Conservation (phyloP, 2,888 invertebrate genomes). For the Drosophila demipolita region DNA sequence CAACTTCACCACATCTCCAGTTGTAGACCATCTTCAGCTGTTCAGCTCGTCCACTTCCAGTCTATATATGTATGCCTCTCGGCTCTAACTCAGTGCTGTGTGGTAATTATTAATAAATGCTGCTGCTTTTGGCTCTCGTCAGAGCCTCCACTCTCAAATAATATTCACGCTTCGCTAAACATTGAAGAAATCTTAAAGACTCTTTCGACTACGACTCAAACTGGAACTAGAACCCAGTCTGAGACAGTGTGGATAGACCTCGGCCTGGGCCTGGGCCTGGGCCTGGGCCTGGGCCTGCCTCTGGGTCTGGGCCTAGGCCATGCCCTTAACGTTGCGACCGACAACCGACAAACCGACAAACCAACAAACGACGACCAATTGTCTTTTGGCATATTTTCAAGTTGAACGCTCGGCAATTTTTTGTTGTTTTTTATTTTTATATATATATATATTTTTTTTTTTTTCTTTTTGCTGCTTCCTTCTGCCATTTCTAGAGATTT, state of each 20-base stretch:
- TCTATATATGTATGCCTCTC: slow-evolving; percentile 4
- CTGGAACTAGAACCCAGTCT: slow-evolving; percentile 36
- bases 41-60: not conserved
- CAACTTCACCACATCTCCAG: slow-evolving; percentile 14
- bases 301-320: slow-evolving; percentile 41
- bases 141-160: slow-evolving; percentile 59
- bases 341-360: slow-evolving; percentile 16
- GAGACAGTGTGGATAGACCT: slow-evolving; percentile 24
- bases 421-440: not conserved
- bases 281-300: slow-evolving; percentile 40
- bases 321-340: slow-evolving; percentile 65
- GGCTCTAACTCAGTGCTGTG: slow-evolving; percentile 35
- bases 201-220: slow-evolving; percentile 42
- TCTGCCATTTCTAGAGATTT: slow-evolving; percentile 68
- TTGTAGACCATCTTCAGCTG: slow-evolving; percentile 20
- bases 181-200: slow-evolving; percentile 75
- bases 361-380: slow-evolving; percentile 69
- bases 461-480: slow-evolving; percentile 34
- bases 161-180: slow-evolving; percentile 75
- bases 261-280: slow-evolving; percentile 16
- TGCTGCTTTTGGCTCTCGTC: slow-evolving; percentile 47
- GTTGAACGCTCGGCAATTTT: slow-evolving; percentile 73
- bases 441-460: slow-evolving; percentile 2
- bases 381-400: slow-evolving; percentile 81
- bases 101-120: slow-evolving; percentile 78